Percentiles rank a stretch among this genome's conserved stretches.
phyloP scores from a whole-genome alignment of 1,140 invertebrate species.

The Acromyrmex echinatior region DNA sequence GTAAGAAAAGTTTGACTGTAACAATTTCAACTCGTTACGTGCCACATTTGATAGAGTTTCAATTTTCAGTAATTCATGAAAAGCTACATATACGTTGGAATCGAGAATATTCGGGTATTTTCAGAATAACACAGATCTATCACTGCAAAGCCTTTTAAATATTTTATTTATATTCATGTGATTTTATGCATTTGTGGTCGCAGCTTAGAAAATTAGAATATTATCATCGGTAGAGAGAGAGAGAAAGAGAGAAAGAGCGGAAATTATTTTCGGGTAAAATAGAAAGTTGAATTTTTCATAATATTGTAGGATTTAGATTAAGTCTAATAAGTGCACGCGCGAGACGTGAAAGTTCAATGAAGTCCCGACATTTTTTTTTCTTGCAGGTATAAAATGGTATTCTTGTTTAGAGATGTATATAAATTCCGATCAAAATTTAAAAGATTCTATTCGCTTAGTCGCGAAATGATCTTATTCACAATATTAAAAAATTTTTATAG shows the following conservation, averaged over 20 bases:
- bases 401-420: slow-evolving; percentile 11
- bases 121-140: background rate
- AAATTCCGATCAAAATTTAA: background rate
- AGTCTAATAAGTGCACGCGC: slow-evolving; percentile 23
- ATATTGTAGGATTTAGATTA: slow-evolving; percentile 3
- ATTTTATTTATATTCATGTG: background rate
- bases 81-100: background rate
- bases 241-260: background rate
- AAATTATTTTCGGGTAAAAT: slow-evolving; percentile 35
- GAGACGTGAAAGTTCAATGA: slow-evolving; percentile 30
- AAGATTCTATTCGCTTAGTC: background rate
- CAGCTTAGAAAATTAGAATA: slow-evolving; percentile 8
- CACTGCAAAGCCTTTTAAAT: background rate
- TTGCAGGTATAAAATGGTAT: background rate
- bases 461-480: background rate
- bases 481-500: background rate
- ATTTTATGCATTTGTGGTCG: slow-evolving; percentile 26
- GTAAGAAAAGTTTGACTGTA: slow-evolving; percentile 25
- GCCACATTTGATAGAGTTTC: slow-evolving; percentile 5
- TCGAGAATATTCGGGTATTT: background rate
- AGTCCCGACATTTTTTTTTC: background rate
- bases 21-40: slow-evolving; percentile 36
- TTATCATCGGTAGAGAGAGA: no score
- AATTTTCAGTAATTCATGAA: slow-evolving; percentile 41
- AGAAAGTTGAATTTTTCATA: slow-evolving; percentile 39